Evolutionary conservation across 1,140 invertebrate species (phyloP).

Genomic region (Drosophila mauritiana): DNA sequence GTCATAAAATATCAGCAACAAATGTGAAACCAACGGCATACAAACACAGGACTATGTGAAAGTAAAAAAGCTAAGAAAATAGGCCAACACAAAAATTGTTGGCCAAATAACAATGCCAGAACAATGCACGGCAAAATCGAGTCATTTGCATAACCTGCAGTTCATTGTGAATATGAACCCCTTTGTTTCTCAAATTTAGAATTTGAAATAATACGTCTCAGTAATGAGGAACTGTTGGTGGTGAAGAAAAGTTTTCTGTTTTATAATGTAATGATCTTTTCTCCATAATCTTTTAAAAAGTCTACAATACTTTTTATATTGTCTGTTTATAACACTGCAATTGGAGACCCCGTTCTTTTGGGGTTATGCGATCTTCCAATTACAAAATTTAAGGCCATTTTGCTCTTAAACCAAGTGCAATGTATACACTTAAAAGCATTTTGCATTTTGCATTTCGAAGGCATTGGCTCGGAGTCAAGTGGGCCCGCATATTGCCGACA

Average conservation of each 20-base stretch:
- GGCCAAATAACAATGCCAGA: slow-evolving; percentile 51
- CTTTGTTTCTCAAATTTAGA: too few relatives aligned
- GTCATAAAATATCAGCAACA: slow-evolving; percentile 81
- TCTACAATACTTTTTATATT: too few relatives aligned
- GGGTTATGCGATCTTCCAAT: neutral
- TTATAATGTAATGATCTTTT: neutral
- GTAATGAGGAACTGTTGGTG: too few relatives aligned
- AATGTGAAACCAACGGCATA: slow-evolving; percentile 53
- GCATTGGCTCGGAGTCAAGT: slow-evolving; percentile 53
- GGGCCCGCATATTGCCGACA: slow-evolving; percentile 68
- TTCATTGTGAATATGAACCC: neutral
- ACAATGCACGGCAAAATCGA: slow-evolving; percentile 17
- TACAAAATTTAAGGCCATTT: slow-evolving; percentile 2
- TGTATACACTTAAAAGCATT: slow-evolving; percentile 28
- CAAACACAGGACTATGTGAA: slow-evolving; percentile 14
- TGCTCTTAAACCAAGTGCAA: neutral
- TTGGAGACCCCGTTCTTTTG: neutral
- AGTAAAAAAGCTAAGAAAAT: slow-evolving; percentile 35
- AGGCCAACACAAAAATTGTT: slow-evolving; percentile 24
- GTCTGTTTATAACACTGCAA: neutral
- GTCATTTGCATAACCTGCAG: neutral
- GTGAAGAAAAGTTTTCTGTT: neutral
- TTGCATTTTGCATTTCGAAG: slow-evolving; percentile 29
- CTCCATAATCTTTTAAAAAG: neutral
- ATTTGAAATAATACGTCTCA: too few relatives aligned